Conservation (phyloP, 2,888 invertebrate species). For the Marasmarcha lunaedactyla region DNA sequence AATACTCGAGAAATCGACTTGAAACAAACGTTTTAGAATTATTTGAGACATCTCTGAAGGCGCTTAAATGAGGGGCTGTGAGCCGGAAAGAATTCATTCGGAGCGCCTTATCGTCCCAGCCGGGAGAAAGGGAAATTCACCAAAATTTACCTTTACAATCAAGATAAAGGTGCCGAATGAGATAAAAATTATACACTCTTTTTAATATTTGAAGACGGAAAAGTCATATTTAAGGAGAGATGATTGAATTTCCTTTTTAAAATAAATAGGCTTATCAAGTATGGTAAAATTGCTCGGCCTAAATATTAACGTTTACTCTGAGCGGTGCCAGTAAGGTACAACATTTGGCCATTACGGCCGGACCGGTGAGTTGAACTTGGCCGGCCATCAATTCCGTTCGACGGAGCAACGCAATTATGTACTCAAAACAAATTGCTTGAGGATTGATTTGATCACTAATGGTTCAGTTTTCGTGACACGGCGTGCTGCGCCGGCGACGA, state of each 20-base stretch:
- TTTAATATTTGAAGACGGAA: too few relatives aligned
- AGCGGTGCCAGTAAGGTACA: conserved; percentile 13
- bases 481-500: conserved; percentile 23
- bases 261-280: too few relatives aligned
- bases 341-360: conserved; percentile 17
- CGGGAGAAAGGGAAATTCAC: background rate
- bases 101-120: background rate
- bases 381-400: conserved; percentile 59
- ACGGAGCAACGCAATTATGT: conserved; percentile 66
- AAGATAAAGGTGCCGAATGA: background rate
- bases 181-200: background rate
- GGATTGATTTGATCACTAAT: conserved; percentile 57
- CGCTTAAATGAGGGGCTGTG: background rate
- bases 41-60: background rate
- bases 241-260: too few relatives aligned
- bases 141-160: conserved; percentile 1
- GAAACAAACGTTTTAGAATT: background rate
- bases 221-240: too few relatives aligned
- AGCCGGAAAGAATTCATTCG: conserved; percentile 1
- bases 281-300: too few relatives aligned
- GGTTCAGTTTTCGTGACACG: conserved; percentile 46
- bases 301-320: too few relatives aligned
- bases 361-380: conserved; percentile 50
- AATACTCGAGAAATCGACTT: background rate
- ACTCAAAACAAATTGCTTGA: conserved; percentile 62